These are phyloP conservation scores for Strigamia maritima DNA, from an alignment of 2,888 invertebrate species.

Conservation along the genomic window DNA sequence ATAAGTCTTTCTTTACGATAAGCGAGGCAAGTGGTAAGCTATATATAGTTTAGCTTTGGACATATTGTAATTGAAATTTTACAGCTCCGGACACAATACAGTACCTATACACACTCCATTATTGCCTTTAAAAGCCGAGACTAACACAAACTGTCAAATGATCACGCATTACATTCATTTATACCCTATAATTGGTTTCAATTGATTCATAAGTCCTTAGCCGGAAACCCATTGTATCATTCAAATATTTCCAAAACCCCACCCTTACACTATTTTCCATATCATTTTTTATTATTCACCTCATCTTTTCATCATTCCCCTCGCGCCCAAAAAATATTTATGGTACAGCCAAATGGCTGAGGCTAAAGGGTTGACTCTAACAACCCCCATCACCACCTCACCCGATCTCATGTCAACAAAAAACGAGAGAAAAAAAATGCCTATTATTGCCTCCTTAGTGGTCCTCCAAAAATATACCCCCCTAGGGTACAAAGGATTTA, in stretches of 20 bases:
- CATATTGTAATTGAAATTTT: no score
- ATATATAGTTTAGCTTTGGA: no score
- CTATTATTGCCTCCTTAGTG: constrained; percentile 24
- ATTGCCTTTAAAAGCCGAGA: not conserved
- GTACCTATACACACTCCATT: no score
- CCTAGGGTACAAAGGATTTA: not conserved
- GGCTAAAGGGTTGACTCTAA: constrained; percentile 6
- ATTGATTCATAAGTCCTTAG: constrained; percentile 12
- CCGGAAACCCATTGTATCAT: constrained; percentile 12
- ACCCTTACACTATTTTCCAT: not conserved
- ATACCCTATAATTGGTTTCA: constrained; percentile 28
- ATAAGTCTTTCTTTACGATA: no score
- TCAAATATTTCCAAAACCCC: not conserved
- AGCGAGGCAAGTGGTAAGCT: no score
- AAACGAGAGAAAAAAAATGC: not conserved
- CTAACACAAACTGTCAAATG: not conserved
- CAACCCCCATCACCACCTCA: not conserved
- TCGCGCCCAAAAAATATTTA: constrained; percentile 25
- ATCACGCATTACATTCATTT: constrained; percentile 13
- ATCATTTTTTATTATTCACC: not conserved
- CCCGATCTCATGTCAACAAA: not conserved
- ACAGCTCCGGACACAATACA: no score
- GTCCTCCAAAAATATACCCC: constrained; percentile 20
- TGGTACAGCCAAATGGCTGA: not conserved
- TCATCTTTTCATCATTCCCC: constrained; percentile 6